Evolutionary conservation across 2,888 invertebrate species (phyloP).

Genomic region (Acrocera orbiculus): DNA sequence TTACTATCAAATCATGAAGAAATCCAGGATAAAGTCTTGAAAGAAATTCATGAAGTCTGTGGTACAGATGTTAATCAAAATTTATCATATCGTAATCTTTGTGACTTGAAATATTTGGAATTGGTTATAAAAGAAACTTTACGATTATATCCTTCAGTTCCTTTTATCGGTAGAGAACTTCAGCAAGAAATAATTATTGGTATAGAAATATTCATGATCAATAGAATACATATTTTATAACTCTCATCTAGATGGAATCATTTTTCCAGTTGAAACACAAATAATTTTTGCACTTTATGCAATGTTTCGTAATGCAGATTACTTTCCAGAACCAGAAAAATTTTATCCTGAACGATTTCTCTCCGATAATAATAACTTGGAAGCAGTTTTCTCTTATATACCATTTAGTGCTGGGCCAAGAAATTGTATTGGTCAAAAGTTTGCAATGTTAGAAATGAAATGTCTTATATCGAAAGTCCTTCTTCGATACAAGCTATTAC

Average conservation of each 20-base stretch:
- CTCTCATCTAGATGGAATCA: slow-evolving; percentile 15
- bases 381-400: slow-evolving; percentile 21
- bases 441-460: slow-evolving; percentile 27
- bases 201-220: no score
- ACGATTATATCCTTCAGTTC: slow-evolving; percentile 46
- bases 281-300: slow-evolving; percentile 22
- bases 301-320: slow-evolving; percentile 18
- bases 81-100: slow-evolving; percentile 15
- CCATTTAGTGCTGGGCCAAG: slow-evolving; percentile 29
- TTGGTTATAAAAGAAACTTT: slow-evolving; percentile 48
- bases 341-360: slow-evolving; percentile 25
- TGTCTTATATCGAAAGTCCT: slow-evolving; percentile 20
- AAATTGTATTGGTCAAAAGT: slow-evolving; percentile 28
- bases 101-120: slow-evolving; percentile 32
- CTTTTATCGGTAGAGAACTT: slow-evolving; percentile 39
- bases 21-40: slow-evolving; percentile 19
- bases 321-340: slow-evolving; percentile 19
- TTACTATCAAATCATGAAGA: slow-evolving; percentile 19
- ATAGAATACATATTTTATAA: not conserved
- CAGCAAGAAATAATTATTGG: slow-evolving; percentile 36
- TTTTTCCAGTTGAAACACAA: slow-evolving; percentile 21
- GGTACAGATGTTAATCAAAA: slow-evolving; percentile 15
- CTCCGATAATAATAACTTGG: slow-evolving; percentile 30
- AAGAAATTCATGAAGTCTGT: slow-evolving; percentile 18
- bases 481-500: slow-evolving; percentile 20